Percentiles rank a stretch among this genome's conserved stretches.
Evolutionary conservation across 1,140 invertebrate genomes (phyloP).

Genomic region (Lasioglossum albipes): DNA sequence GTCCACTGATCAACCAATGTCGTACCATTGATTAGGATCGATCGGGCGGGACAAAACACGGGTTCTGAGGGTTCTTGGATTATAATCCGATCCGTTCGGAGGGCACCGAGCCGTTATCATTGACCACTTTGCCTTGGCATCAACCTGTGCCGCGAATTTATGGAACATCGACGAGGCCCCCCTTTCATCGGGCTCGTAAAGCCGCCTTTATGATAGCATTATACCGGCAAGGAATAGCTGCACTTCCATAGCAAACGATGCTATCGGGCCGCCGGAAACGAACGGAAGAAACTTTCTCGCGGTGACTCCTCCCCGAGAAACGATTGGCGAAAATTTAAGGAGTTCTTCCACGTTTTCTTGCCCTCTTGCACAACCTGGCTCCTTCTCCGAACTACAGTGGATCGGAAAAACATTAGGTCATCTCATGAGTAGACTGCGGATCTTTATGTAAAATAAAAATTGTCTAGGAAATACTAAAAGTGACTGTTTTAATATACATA

Average conservation of each 20-base stretch:
- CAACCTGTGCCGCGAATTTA: slow-evolving; percentile 23
- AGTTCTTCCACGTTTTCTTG: no score
- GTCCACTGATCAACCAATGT: background rate
- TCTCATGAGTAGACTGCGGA: no score
- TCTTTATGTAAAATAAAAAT: no score
- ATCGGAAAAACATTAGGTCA: no score
- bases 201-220: slow-evolving; percentile 35
- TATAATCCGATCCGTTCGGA: slow-evolving; percentile 6
- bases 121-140: slow-evolving; percentile 24
- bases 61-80: background rate
- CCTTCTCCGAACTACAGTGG: no score
- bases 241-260: slow-evolving; percentile 14
- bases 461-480: no score
- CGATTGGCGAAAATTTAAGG: no score
- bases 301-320: no score
- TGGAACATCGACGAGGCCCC: slow-evolving; percentile 25
- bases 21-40: background rate
- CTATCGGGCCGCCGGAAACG: background rate
- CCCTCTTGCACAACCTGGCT: no score
- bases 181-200: slow-evolving; percentile 45
- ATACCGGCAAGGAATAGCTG: slow-evolving; percentile 9
- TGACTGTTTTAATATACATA: no score
- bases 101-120: background rate
- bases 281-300: background rate
- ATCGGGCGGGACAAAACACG: background rate